phyloP scores from a whole-genome alignment of 2,797 vertebrate genomes.

The Gambelia wislizenii region DNA sequence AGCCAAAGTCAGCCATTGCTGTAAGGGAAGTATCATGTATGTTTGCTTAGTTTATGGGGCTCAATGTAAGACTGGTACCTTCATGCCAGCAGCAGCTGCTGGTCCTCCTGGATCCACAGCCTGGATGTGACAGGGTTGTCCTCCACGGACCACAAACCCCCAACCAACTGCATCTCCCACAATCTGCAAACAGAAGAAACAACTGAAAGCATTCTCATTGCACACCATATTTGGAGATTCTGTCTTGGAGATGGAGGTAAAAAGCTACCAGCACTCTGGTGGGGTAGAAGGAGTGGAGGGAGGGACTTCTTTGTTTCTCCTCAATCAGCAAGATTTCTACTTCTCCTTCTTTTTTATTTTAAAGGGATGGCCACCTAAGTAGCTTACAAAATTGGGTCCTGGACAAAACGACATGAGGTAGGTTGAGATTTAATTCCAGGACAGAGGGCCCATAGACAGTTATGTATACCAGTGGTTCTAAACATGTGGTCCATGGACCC shows the following conservation, averaged over 20 bases:
- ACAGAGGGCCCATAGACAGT: not conserved
- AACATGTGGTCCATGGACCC: no score
- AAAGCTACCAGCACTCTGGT: no score
- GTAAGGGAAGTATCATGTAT: no score
- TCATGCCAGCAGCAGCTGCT: conserved; percentile 89
- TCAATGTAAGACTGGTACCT: conserved; percentile 74
- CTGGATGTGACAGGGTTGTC: conserved; percentile 87
- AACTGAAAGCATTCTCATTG: not conserved
- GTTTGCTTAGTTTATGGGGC: no score
- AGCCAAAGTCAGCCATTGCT: not conserved
- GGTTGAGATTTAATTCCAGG: not conserved
- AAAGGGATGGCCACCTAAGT: not conserved
- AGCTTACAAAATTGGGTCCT: not conserved
- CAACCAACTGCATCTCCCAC: conserved; percentile 89
- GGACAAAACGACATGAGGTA: not conserved
- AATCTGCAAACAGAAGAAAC: conserved; percentile 75
- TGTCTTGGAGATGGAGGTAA: no score
- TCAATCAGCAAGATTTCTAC: not conserved
- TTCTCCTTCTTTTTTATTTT: not conserved
- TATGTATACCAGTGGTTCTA: no score
- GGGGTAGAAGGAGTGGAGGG: not conserved
- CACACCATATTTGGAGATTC: not conserved
- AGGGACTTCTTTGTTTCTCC: not conserved
- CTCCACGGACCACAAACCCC: conserved; percentile 90
- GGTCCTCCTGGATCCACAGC: conserved; percentile 90